Evolutionary conservation across 2,797 vertebrate genomes (phyloP).

Genomic region (Toxotes lorentzi): DNA sequence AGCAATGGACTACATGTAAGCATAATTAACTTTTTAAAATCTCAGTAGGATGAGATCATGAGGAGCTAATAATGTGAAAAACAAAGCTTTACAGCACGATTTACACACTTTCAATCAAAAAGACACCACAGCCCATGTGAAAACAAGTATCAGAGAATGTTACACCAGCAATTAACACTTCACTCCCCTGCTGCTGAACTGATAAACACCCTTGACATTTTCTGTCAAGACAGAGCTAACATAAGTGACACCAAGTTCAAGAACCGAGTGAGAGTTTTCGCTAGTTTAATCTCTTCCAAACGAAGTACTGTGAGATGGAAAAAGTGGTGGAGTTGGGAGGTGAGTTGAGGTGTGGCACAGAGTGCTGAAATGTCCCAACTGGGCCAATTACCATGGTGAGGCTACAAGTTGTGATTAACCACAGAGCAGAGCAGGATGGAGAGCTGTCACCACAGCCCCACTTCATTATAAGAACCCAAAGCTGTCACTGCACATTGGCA

Average conservation of each 20-base stretch:
- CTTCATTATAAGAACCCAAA: conserved; percentile 62
- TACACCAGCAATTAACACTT: conserved; percentile 54
- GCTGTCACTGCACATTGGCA: conserved; percentile 51
- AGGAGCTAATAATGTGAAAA: conserved; percentile 18
- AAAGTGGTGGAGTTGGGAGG: conserved; percentile 65
- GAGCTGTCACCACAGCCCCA: conserved; percentile 62
- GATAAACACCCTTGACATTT: conserved; percentile 32
- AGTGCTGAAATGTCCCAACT: conserved; percentile 74
- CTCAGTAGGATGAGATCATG: conserved; percentile 20
- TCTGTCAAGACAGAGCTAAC: conserved; percentile 39
- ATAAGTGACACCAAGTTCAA: conserved; percentile 42
- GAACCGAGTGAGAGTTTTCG: conserved; percentile 44
- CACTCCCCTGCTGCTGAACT: conserved; percentile 27
- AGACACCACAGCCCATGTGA: conserved; percentile 4
- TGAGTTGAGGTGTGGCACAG: conserved; percentile 72
- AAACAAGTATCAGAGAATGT: conserved; percentile 41
- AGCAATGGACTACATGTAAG: conserved; percentile 19
- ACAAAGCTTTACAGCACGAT: conserved; percentile 20
- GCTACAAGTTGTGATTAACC: conserved; percentile 59
- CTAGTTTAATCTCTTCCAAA: conserved; percentile 64
- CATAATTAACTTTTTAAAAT: conserved; percentile 26
- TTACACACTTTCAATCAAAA: conserved; percentile 28
- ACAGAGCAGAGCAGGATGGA: conserved; percentile 56
- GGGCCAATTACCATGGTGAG: conserved; percentile 75
- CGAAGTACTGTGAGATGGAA: conserved; percentile 63